phyloP scores from a whole-genome alignment of 2,888 invertebrate genomes.

The Drosophila fungiperda region DNA sequence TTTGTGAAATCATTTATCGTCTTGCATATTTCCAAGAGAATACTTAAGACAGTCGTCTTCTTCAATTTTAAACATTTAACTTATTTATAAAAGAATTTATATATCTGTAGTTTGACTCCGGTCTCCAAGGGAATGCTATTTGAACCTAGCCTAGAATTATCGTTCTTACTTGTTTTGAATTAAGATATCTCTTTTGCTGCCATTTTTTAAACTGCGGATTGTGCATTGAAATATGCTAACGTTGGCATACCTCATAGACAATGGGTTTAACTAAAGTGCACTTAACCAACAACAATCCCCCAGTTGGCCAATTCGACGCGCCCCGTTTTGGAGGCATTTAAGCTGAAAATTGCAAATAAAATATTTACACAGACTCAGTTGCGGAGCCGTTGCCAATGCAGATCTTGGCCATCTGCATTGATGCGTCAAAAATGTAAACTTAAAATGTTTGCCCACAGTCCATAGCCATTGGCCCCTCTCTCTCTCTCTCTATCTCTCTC shows the following conservation, averaged over 20 bases:
- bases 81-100: background rate
- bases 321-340: slow-evolving; percentile 66
- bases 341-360: slow-evolving; percentile 82
- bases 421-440: slow-evolving; percentile 54
- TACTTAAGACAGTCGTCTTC: background rate
- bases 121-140: background rate
- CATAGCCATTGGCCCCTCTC: background rate
- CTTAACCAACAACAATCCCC: slow-evolving; percentile 6
- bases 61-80: background rate
- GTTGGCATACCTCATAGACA: background rate
- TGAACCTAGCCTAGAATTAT: background rate
- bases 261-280: slow-evolving; percentile 31
- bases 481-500: background rate
- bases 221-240: background rate
- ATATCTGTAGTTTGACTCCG: background rate
- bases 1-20: background rate
- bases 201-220: background rate
- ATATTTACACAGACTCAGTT: slow-evolving; percentile 74
- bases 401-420: slow-evolving; percentile 68
- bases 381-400: slow-evolving; percentile 36
- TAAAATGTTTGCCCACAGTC: slow-evolving; percentile 57
- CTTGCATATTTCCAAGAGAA: background rate
- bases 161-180: background rate
- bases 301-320: slow-evolving; percentile 30
- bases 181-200: background rate